These are phyloP conservation scores for Drosophila niveifrons DNA, from an alignment of 2,888 invertebrate species.

Conservation along the genomic window DNA sequence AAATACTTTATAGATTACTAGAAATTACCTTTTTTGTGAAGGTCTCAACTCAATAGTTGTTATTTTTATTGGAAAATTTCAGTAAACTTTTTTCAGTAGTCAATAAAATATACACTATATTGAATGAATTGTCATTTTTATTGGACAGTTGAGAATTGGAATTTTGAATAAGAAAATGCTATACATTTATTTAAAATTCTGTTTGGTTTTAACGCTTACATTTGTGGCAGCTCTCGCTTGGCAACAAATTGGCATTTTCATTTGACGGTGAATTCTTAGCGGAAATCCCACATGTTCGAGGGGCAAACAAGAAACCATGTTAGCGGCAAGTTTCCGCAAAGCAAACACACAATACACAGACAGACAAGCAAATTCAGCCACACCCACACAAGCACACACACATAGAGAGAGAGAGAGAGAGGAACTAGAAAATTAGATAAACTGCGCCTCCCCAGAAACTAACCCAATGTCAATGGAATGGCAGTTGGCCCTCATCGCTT, in stretches of 20 bases:
- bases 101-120: too few relatives aligned
- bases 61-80: too few relatives aligned
- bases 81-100: too few relatives aligned
- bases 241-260: slow-evolving; percentile 57
- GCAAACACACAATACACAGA: slow-evolving; percentile 26
- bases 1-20: too few relatives aligned
- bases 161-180: too few relatives aligned
- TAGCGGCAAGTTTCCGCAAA: slow-evolving; percentile 54
- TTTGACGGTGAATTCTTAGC: slow-evolving; percentile 55
- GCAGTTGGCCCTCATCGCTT: slow-evolving; percentile 34
- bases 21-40: too few relatives aligned
- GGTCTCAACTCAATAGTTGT: too few relatives aligned
- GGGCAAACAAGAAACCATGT: slow-evolving; percentile 40
- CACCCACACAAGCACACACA: slow-evolving; percentile 14
- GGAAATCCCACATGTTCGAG: slow-evolving; percentile 68
- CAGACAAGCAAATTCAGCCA: slow-evolving; percentile 13
- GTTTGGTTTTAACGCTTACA: not conserved
- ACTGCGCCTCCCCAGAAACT: not conserved
- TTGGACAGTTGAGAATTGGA: too few relatives aligned
- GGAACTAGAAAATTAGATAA: too few relatives aligned
- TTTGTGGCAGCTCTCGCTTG: slow-evolving; percentile 6
- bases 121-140: too few relatives aligned
- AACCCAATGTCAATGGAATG: slow-evolving; percentile 13
- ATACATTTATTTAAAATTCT: too few relatives aligned
- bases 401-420: not conserved